phyloP scores from a whole-genome alignment of 2,797 vertebrate genomes.

The Myotis planiceps region DNA sequence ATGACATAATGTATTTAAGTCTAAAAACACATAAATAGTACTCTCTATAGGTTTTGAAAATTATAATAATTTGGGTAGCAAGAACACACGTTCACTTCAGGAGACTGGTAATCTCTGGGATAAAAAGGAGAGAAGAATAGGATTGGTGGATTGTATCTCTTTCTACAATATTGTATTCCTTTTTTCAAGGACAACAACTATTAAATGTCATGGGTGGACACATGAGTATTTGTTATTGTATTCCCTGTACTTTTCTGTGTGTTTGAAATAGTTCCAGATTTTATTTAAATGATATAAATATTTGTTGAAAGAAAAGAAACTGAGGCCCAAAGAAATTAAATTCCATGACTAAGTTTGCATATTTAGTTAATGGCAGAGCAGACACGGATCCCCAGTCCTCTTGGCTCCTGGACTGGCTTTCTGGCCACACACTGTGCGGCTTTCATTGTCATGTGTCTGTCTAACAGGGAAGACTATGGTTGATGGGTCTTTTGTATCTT shows the following conservation, averaged over 20 bases:
- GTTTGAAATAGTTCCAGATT: background rate
- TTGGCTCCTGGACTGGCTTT: background rate
- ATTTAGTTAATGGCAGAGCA: background rate
- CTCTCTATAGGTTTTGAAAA: background rate
- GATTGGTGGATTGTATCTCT: background rate
- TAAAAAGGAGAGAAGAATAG: background rate
- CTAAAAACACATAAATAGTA: background rate
- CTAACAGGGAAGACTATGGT: background rate
- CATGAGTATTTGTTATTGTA: background rate
- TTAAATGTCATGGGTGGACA: background rate
- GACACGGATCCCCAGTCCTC: background rate
- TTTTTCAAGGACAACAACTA: background rate
- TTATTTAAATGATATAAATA: background rate
- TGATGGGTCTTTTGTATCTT: background rate
- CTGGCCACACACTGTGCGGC: background rate
- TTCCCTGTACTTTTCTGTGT: background rate
- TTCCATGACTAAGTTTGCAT: background rate
- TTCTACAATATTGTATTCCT: background rate
- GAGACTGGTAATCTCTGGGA: background rate
- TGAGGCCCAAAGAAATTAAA: background rate
- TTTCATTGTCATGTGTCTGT: background rate
- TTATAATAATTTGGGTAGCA: background rate
- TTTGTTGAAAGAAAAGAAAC: slow-evolving; percentile 1
- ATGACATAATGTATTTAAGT: background rate
- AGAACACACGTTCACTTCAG: background rate